Evolutionary conservation across 35 echinoderm and acorn worm genomes (phyloP), one percentile per base, ranked within the genome.

Genomic region (Acanthaster planci): DNA sequence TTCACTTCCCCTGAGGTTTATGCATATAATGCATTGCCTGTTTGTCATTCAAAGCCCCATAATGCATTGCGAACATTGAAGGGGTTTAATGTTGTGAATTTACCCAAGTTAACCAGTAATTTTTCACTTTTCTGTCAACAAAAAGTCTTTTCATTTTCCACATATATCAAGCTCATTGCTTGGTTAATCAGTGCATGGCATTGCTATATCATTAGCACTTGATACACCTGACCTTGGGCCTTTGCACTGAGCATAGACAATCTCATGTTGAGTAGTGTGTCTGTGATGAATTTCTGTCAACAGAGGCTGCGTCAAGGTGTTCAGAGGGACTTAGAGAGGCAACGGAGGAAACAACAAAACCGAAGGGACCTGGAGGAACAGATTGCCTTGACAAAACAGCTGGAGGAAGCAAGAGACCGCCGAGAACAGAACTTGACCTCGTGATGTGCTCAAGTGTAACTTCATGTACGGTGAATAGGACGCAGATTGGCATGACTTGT

Each of bases 221-320:
- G 26, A n/a, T 67, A 2, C 9, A 18, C 7, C 37, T 38, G 15
- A 19, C 17, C 21, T 21, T 22, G 10, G 16, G 32, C 32, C 44
- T 52, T 27, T 40, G 16, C 15, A 7, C 14, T 14, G 56, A 52
- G 56, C 22, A 31, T 8, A 19, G 14, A 55, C 0, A 18, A 52
- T 51, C 10, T 12, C 67, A 23, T 64, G 8, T 32, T 68, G n/a
- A 9, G 6, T 27, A 18, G 57, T 27, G 18, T 67, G 44, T 77
- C n/a, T n/a, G n/a, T n/a, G n/a, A n/a, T n/a, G n/a, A n/a, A 51
- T 17, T 72, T 68, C 16, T 84, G 32, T 52, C 52, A 37, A 37
- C 86, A 95, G 93, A 95, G 84, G 64, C 55, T 95, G 17, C 78
- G 85, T 27, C 67, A 95, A 85, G 93, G 93, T 36, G 89, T 95